Evolutionary conservation across 2,113 vertebrate species (phyloP).

Genomic region (Callithrix jacchus): DNA sequence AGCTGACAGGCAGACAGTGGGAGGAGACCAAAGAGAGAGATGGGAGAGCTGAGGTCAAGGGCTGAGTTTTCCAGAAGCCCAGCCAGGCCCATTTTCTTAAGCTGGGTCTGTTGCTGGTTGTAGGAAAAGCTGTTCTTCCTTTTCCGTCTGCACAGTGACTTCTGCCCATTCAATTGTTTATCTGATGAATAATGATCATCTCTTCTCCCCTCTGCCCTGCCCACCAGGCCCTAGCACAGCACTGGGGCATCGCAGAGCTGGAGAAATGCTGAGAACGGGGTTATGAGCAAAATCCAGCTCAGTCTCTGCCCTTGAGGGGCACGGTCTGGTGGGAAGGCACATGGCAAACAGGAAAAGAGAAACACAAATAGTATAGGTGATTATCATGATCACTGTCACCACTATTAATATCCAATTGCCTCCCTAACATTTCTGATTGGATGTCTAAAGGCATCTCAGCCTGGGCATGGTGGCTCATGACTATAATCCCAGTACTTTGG

Average conservation of each 20-base stretch:
- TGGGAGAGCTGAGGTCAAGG: neutral
- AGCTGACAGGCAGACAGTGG: neutral
- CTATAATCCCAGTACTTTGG: too few species aligned
- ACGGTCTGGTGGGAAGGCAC: too few species aligned
- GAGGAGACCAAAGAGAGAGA: neutral
- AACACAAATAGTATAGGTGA: fast-evolving
- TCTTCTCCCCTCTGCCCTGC: too few species aligned
- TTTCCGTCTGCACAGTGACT: neutral
- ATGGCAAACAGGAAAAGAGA: neutral
- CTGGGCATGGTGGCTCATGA: neutral
- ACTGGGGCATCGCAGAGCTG: too few species aligned
- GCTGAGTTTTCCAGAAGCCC: neutral
- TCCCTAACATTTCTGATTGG: neutral
- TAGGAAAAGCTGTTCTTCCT: neutral
- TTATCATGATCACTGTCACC: neutral
- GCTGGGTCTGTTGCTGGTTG: neutral
- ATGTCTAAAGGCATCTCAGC: neutral
- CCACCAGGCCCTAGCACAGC: neutral
- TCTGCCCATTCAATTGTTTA: neutral
- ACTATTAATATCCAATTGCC: neutral
- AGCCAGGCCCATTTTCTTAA: neutral
- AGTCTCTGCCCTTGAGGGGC: neutral
- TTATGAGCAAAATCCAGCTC: neutral
- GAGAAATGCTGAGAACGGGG: neutral
- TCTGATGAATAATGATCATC: neutral